A percentile compares a stretch with the other conserved stretches of the same genome.
phyloP scores from a whole-genome alignment of 2,888 invertebrate species.

The Conomelus anceps region DNA sequence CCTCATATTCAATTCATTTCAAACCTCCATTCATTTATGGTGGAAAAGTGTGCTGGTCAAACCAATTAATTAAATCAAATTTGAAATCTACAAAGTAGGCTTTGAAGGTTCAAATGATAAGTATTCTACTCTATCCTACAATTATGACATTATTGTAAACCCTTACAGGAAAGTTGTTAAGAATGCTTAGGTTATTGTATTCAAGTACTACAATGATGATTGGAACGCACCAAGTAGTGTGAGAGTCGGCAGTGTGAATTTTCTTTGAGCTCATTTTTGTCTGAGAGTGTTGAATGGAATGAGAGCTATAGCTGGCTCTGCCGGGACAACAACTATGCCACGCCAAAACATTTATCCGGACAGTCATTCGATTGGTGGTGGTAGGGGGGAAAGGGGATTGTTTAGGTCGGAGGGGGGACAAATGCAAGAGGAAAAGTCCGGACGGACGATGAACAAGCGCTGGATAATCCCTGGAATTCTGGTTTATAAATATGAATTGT shows the following conservation, averaged over 20 bases:
- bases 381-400: background rate
- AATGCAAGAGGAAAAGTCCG: background rate
- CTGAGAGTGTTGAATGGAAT: background rate
- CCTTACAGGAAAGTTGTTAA: background rate
- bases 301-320: background rate
- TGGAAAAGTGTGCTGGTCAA: too few species aligned
- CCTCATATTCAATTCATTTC: too few species aligned
- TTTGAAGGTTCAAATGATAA: too few species aligned
- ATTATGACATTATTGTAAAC: too few species aligned
- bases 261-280: background rate
- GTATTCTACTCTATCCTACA: too few species aligned
- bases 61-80: too few species aligned
- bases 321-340: background rate
- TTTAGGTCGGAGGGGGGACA: background rate
- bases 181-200: background rate
- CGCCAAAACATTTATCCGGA: background rate
- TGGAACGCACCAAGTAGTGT: background rate
- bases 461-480: constrained; percentile 2
- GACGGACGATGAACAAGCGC: background rate
- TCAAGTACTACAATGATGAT: background rate
- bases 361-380: background rate
- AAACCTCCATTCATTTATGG: too few species aligned
- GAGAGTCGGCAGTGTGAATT: background rate
- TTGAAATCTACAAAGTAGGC: too few species aligned
- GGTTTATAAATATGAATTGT: constrained; percentile 14